phyloP scores from a whole-genome alignment of 1,140 invertebrate species.

The Saccostrea echinata region DNA sequence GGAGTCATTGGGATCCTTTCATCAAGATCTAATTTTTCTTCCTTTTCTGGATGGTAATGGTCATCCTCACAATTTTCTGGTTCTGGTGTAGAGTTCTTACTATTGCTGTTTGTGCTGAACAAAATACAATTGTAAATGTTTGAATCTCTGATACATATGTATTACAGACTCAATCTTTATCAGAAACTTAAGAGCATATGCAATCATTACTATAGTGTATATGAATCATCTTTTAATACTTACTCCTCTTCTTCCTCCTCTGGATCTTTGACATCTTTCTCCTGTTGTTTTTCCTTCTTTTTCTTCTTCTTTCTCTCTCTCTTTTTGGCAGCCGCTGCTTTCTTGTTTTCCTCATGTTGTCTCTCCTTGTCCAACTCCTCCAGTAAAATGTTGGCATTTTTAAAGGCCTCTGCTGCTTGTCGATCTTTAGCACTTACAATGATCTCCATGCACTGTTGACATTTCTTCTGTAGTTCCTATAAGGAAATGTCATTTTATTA shows the following conservation, averaged over 20 bases:
- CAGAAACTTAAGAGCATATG: too few relatives aligned
- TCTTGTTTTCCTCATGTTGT: slow-evolving; percentile 93
- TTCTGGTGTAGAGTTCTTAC: slow-evolving; percentile 81
- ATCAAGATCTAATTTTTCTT: slow-evolving; percentile 84
- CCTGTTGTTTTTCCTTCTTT: slow-evolving; percentile 89
- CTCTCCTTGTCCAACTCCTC: slow-evolving; percentile 97
- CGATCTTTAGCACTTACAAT: slow-evolving; percentile 97
- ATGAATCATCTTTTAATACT: too few relatives aligned
- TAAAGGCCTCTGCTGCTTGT: slow-evolving; percentile 98
- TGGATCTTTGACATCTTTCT: slow-evolving; percentile 85
- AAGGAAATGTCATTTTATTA: slow-evolving; percentile 40
- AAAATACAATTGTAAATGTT: not conserved
- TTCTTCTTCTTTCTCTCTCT: slow-evolving; percentile 92
- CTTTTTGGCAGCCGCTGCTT: slow-evolving; percentile 92
- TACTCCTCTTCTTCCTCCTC: slow-evolving; percentile 56
- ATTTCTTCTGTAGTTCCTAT: slow-evolving; percentile 95
- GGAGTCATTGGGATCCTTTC: slow-evolving; percentile 65
- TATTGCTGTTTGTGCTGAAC: slow-evolving; percentile 51
- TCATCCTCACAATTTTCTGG: slow-evolving; percentile 78
- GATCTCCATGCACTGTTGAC: slow-evolving; percentile 95
- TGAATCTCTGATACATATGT: too few relatives aligned
- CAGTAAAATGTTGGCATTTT: slow-evolving; percentile 95
- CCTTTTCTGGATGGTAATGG: slow-evolving; percentile 79
- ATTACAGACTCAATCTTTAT: too few relatives aligned
- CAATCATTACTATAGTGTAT: not conserved